Percentiles rank a stretch among this genome's conserved stretches.
phyloP scores from a whole-genome alignment of 2,113 vertebrate species.

The Macroglossus sobrinus region DNA sequence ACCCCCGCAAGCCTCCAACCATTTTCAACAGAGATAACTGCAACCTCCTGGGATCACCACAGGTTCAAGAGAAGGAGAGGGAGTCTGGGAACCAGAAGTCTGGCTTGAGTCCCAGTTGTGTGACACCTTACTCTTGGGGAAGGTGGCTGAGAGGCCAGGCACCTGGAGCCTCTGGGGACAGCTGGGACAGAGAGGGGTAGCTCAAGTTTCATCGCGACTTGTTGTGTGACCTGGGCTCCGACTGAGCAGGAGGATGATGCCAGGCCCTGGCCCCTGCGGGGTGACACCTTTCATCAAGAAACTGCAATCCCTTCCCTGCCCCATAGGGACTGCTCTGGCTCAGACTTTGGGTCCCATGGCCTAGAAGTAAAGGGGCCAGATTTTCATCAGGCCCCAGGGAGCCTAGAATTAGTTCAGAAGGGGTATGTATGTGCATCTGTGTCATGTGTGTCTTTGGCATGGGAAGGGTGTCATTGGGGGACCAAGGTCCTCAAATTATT shows the following conservation, averaged over 20 bases:
- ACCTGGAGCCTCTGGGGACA: slow-evolving; percentile 43
- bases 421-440: fast-evolving
- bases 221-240: slow-evolving; percentile 17
- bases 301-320: neutral
- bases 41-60: neutral
- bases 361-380: neutral
- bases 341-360: neutral
- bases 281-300: neutral
- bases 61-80: neutral
- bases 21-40: neutral
- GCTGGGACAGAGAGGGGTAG: slow-evolving; percentile 2
- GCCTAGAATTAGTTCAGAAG: neutral
- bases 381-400: neutral
- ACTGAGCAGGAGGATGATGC: neutral
- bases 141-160: neutral
- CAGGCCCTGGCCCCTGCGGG: neutral
- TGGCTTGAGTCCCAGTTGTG: slow-evolving; percentile 49
- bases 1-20: neutral
- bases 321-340: neutral
- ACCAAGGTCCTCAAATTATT: neutral
- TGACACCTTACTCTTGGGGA: slow-evolving; percentile 62
- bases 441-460: neutral
- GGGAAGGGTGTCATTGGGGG: neutral
- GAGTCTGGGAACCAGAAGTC: slow-evolving; percentile 51
- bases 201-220: slow-evolving; percentile 49